Conservation (phyloP, 1,140 invertebrate genomes). For the Yoshiicerus persimilis region DNA sequence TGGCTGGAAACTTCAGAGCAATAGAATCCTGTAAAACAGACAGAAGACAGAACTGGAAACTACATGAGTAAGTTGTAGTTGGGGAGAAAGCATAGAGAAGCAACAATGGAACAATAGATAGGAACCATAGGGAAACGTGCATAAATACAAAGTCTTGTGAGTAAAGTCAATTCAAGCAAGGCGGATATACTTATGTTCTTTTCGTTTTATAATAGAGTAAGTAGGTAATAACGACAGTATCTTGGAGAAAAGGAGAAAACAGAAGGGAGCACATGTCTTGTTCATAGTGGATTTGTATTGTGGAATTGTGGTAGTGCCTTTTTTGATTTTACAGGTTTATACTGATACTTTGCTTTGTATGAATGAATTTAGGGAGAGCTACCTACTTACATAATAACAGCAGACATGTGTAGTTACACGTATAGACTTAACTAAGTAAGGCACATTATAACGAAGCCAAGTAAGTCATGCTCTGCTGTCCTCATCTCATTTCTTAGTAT, state of each 20-base stretch:
- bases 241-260: neutral
- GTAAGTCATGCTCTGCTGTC: neutral
- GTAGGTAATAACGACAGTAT: neutral
- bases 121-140: slow-evolving; percentile 18
- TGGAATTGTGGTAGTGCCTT: neutral
- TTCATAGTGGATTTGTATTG: neutral
- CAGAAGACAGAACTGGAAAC: too few relatives aligned
- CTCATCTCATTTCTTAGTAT: neutral
- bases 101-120: slow-evolving; percentile 16
- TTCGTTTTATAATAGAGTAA: neutral
- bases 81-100: neutral
- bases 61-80: neutral
- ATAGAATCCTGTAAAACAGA: neutral
- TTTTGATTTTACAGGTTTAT: neutral
- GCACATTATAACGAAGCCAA: neutral
- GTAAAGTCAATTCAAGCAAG: neutral
- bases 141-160: neutral
- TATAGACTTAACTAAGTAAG: neutral
- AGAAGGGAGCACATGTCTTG: neutral
- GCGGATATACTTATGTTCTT: neutral
- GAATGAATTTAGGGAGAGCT: neutral
- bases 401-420: neutral
- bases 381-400: neutral
- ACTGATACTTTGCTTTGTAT: neutral
- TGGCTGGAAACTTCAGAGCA: neutral